A percentile compares a stretch with the other conserved stretches of the same genome.
Evolutionary conservation across 1,140 invertebrate genomes (phyloP).

Genomic region (Drosophila suzukii): DNA sequence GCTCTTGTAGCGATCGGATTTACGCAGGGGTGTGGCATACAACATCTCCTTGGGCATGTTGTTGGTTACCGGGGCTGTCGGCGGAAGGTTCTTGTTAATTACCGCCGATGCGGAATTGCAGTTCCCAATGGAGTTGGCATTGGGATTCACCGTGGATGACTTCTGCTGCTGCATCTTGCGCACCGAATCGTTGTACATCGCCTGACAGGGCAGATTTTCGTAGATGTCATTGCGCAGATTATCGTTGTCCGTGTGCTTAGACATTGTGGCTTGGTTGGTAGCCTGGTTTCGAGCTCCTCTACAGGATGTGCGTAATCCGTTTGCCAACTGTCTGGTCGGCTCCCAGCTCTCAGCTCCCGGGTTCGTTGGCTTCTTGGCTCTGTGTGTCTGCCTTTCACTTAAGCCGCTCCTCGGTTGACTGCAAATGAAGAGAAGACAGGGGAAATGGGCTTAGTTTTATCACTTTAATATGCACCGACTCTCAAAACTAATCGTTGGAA

Average conservation of each 20-base stretch:
- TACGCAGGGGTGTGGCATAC: slow-evolving; percentile 81
- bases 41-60: slow-evolving; percentile 82
- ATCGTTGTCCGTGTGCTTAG: slow-evolving; percentile 83
- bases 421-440: slow-evolving; percentile 31
- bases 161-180: slow-evolving; percentile 80
- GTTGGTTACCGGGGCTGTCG: slow-evolving; percentile 3
- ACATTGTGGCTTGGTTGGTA: slow-evolving; percentile 60
- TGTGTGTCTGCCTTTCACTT: slow-evolving; percentile 44
- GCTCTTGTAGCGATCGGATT: slow-evolving; percentile 84
- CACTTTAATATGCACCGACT: slow-evolving; percentile 4
- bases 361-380: slow-evolving; percentile 41
- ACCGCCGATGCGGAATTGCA: slow-evolving; percentile 45
- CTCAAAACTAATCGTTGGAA: slow-evolving; percentile 10
- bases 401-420: slow-evolving; percentile 34
- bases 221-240: slow-evolving; percentile 84
- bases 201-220: slow-evolving; percentile 83
- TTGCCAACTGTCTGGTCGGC: slow-evolving; percentile 36
- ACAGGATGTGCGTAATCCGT: slow-evolving; percentile 59
- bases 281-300: background rate
- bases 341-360: slow-evolving; percentile 20
- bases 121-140: slow-evolving; percentile 67
- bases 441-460: slow-evolving; percentile 14
- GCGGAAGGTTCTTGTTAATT: slow-evolving; percentile 45
- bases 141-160: slow-evolving; percentile 63
- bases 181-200: slow-evolving; percentile 84